Conservation (phyloP, 2,113 vertebrate species). For the Alligator mississippiensis region DNA sequence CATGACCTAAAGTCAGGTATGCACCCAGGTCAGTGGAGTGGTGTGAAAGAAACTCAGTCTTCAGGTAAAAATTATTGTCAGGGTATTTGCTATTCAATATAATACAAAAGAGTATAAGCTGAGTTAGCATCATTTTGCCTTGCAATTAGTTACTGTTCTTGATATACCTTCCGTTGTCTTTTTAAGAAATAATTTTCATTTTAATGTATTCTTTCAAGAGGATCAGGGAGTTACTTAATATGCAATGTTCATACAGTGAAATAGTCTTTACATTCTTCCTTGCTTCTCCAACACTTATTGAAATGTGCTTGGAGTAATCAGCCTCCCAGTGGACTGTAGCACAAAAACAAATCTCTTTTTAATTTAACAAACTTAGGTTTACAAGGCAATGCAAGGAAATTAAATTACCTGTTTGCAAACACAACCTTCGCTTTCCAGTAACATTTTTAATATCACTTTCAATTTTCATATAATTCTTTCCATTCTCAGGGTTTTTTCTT, state of each 20-base stretch:
- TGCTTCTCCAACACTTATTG: constrained; percentile 31
- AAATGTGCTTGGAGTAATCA: constrained; percentile 59
- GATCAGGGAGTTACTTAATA: constrained; percentile 52
- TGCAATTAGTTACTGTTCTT: constrained; percentile 26
- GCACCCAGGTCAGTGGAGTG: not conserved
- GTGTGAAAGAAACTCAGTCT: not conserved
- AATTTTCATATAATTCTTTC: constrained; percentile 33
- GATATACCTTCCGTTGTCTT: constrained; percentile 50
- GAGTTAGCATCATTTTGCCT: constrained; percentile 26
- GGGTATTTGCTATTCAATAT: constrained; percentile 26
- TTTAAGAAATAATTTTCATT: constrained; percentile 3
- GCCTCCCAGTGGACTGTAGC: constrained; percentile 40
- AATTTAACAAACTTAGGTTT: constrained; percentile 62
- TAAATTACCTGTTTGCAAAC: constrained; percentile 62
- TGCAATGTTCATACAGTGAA: constrained; percentile 38
- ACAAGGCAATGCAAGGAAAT: constrained; percentile 39
- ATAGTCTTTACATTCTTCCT: constrained; percentile 40
- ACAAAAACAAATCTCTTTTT: constrained; percentile 58
- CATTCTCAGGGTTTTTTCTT: not conserved
- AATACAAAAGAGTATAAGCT: not conserved
- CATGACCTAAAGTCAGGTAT: not conserved
- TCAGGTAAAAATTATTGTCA: not conserved
- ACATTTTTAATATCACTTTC: constrained; percentile 27
- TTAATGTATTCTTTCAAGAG: constrained; percentile 36
- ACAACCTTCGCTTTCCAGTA: constrained; percentile 1